Base-by-base conservation (phyloP, 2,888 invertebrate genomes). In the Mycalesis mineus region DNA sequence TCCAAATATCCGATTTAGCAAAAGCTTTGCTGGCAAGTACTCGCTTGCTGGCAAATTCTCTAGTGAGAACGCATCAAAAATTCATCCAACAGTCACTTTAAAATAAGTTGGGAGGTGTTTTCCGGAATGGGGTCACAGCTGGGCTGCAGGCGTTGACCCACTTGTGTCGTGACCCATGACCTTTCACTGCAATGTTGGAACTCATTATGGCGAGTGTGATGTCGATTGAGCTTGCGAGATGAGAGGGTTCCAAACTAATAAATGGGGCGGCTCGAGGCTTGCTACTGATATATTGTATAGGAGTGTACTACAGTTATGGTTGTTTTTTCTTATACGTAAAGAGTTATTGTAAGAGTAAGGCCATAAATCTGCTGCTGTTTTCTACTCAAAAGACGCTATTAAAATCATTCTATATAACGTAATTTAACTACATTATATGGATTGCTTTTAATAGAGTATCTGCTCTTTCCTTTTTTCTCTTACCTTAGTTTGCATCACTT, bases 101-200 rank as follows among this genome's bases (percentile, higher is more conserved):
- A 56, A 56, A 61, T 56, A 60, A 62, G 57, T 59, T 57, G 42
- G 55, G 55, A 57, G 54, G 62, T 59, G 48, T 65, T 55, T 42
- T 59, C 58, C 48, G 53, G 53, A 64, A 61, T 58, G 59, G 47
- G 65, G 66, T 71, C 70, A 53, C 58, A 63, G 55, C 62, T 60
- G 63, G 60, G 52, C 59, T 62, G 63, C 63, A 64, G 59, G n/a
- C 59, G 37, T 50, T 55, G 63, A 58, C 63, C 63, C 55, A 63
- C 57, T 63, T 63, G 50, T 57, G 48, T 31, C 39, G 22, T 58
- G 61, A 63, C 61, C 61, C 59, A 48, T 59, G 61, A 63, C 61
- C 57, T 61, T 57, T 55, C 50, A 39, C 41, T 55, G 47, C 37
- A 33, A 58, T 52, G 37, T 51, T 39, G 22, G 55, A 58, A 55